Conservation (phyloP, 35 echinoderm and acorn worm species). For the Patiria miniata region DNA sequence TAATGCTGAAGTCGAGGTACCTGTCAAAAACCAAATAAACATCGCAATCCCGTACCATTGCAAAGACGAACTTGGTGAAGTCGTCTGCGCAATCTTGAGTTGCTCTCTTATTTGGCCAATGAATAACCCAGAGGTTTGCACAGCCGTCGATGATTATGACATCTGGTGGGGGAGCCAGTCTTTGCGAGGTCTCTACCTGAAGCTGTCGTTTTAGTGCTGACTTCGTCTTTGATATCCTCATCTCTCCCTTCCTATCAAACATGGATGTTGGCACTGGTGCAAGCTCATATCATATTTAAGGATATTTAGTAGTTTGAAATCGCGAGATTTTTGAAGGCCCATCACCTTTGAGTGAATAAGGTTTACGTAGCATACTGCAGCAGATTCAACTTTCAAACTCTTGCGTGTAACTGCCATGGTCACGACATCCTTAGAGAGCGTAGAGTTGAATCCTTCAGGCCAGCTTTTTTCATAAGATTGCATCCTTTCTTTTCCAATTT, state of each 20-base stretch:
- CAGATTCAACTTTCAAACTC: background rate
- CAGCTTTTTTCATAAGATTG: background rate
- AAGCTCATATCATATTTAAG: background rate
- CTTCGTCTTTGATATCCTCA: background rate
- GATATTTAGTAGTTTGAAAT: slow-evolving; percentile 29
- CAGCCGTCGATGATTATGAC: slow-evolving; percentile 59
- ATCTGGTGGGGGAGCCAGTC: background rate
- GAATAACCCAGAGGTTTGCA: slow-evolving; percentile 39
- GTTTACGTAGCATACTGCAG: background rate
- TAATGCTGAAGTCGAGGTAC: background rate
- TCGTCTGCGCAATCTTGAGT: background rate
- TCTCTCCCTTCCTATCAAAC: background rate
- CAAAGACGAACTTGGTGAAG: background rate
- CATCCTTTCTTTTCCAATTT: background rate
- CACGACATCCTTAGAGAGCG: background rate
- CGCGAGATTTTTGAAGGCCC: slow-evolving; percentile 23
- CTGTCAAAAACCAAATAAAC: background rate
- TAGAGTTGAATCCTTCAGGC: background rate
- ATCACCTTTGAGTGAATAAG: slow-evolving; percentile 44
- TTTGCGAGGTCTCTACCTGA: background rate
- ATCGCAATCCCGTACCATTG: background rate
- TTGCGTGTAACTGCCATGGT: background rate
- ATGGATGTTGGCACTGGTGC: background rate
- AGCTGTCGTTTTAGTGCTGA: background rate
- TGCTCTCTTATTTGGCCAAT: slow-evolving; percentile 34